Evolutionary conservation across 2,888 invertebrate species (phyloP), one percentile per base, ranked within the genome.

Genomic region (Tridacna gigas): DNA sequence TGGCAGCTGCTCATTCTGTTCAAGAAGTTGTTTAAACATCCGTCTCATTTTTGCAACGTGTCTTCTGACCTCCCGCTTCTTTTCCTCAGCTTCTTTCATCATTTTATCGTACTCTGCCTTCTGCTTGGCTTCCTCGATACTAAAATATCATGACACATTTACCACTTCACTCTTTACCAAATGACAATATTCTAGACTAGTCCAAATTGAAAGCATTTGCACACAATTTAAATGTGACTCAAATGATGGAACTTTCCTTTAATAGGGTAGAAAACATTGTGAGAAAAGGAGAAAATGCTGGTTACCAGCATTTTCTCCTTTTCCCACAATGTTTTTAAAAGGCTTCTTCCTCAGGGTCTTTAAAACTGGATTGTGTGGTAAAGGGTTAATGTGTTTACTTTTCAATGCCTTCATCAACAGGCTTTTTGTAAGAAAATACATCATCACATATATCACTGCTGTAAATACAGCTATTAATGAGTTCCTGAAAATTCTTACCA

Each of bases 121-220:
- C 90, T 95, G 95, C 86, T 94, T 95, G 13, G 94, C 94, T 88
- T 95, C 95, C 86, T 95, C 95, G 87, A 95, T 95, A 88, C 95
- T 95, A 86, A 78, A 65, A 74, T 15, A 22, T 26, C 3, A 26
- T 25, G 26, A 66, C n/a, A n/a, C n/a, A n/a, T n/a, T n/a, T 63
- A 63, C n/a, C 63, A n/a, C n/a, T 63, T 63, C 25, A n/a, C 11
- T 25, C 63, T n/a, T 22, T 63, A 15, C 51, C 15, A 13, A 51
- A 11, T 13, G 11, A 51, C 51, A n/a, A n/a, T n/a, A n/a, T n/a
- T n/a, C n/a, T n/a, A n/a, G n/a, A n/a, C n/a, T n/a, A n/a, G n/a
- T n/a, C n/a, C n/a, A n/a, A n/a, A n/a, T n/a, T n/a, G n/a, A n/a
- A n/a, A n/a, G n/a, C n/a, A n/a, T n/a, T n/a, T n/a, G n/a, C n/a